Conservation (phyloP, 2,113 vertebrate genomes). For the Brachirus orientalis region DNA sequence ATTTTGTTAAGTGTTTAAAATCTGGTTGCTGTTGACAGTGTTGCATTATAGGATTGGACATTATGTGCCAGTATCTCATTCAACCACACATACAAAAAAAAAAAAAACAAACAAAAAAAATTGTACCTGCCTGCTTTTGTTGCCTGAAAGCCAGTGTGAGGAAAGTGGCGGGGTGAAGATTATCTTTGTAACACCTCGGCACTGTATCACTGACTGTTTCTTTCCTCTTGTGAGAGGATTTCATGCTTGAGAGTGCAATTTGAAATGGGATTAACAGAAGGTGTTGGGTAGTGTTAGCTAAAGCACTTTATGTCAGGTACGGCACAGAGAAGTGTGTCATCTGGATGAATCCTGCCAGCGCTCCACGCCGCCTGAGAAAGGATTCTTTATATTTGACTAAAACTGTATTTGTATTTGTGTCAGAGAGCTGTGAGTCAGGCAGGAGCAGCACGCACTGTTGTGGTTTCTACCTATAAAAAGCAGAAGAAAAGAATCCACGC, state of each 20-base stretch:
- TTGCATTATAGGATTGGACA: no score
- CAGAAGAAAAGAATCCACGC: conserved; percentile 38
- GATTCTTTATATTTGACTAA: conserved; percentile 68
- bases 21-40: no score
- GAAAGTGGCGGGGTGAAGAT: conserved; percentile 69
- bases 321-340: conserved; percentile 68
- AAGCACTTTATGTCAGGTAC: conserved; percentile 76
- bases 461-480: conserved; percentile 56
- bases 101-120: conserved; percentile 8
- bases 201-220: conserved; percentile 60
- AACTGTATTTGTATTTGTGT: conserved; percentile 67
- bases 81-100: no score
- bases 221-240: conserved; percentile 72
- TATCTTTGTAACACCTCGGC: conserved; percentile 76
- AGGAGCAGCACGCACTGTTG: conserved; percentile 13
- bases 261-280: conserved; percentile 77
- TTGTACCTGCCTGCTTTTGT: conserved; percentile 64
- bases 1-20: no score
- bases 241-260: conserved; percentile 75
- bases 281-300: conserved; percentile 72
- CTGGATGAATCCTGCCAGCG: conserved; percentile 60
- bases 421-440: conserved; percentile 57
- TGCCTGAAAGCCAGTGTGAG: conserved; percentile 55
- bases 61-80: no score
- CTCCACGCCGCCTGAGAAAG: conserved; percentile 44